A percentile compares a stretch with the other conserved stretches of the same genome.
Conservation (phyloP, 1,140 invertebrate genomes). For the roundworm (Caenorhabditis elegans) region WBcel235 BX284605.5:3946001-3946500, state of each 20-base stretch:
- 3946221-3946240: neutral
- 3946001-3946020: neutral
- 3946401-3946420: slow-evolving; percentile 45
- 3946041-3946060: slow-evolving; percentile 10
- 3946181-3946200: too few species aligned
- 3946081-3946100: slow-evolving; percentile 8
- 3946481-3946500: slow-evolving; percentile 22
- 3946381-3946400: neutral
- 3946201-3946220: neutral
- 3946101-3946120: neutral
- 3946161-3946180: neutral
- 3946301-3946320: neutral
- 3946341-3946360: neutral
- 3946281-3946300: neutral
- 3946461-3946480: slow-evolving; percentile 52
- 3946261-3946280: neutral
- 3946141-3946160: neutral
- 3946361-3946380: neutral
- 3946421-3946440: slow-evolving; percentile 49
- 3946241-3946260: neutral
- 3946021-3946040: slow-evolving; percentile 38
- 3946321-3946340: neutral
- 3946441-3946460: slow-evolving; percentile 51
- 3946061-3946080: slow-evolving; percentile 26
- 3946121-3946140: neutral